phyloP scores from a whole-genome alignment of 2,113 vertebrate genomes.

The Elanus axillaris region DNA sequence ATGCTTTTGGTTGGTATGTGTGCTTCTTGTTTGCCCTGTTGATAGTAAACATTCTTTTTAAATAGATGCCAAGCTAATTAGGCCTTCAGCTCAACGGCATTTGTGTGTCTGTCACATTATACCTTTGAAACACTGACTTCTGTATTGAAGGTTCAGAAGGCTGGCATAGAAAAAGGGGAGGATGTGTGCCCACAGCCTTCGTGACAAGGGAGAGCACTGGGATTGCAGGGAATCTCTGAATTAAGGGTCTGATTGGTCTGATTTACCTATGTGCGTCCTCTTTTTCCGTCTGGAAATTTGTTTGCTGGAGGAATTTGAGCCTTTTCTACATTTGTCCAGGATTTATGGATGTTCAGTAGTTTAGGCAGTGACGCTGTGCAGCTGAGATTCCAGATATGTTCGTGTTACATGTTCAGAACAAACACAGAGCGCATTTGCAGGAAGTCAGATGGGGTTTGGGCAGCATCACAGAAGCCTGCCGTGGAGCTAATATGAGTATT shows the following conservation, averaged over 20 bases:
- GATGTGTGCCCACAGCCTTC: not conserved
- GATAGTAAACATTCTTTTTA: not conserved
- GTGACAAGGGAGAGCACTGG: not conserved
- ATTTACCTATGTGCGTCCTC: not conserved
- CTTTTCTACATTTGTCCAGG: not conserved
- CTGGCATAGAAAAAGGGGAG: not conserved
- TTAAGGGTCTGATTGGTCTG: not conserved
- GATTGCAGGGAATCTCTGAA: not conserved
- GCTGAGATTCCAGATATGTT: not conserved
- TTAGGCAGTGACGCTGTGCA: not conserved
- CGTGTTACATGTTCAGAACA: not conserved
- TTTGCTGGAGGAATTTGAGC: not conserved
- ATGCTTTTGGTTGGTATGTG: not conserved
- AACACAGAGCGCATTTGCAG: not conserved
- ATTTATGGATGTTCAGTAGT: constrained; percentile 15
- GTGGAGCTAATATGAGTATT: not conserved
- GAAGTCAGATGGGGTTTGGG: not conserved
- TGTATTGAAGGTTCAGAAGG: not conserved
- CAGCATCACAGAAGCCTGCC: not conserved
- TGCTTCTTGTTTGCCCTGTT: not conserved
- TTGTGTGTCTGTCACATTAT: not conserved
- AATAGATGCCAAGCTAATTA: not conserved
- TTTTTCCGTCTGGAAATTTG: constrained; percentile 31
- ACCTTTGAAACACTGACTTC: not conserved
- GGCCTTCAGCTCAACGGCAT: not conserved